Evolutionary conservation across 2,888 invertebrate species (phyloP), one percentile per base, ranked within the genome.

Genomic region (Coleophora deauratella): DNA sequence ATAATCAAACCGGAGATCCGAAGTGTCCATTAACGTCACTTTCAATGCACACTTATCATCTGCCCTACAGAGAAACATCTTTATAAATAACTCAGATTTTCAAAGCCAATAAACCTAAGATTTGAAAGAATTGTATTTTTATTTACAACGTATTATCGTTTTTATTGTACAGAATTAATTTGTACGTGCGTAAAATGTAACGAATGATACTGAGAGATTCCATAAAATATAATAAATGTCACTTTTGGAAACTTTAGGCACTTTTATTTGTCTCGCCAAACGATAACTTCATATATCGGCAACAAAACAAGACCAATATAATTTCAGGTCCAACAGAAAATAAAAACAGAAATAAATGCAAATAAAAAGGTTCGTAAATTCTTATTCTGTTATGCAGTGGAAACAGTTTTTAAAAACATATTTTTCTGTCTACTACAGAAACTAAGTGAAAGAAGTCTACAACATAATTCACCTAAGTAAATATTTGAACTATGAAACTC

Each of bases 1-100:
- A 73, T 72, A 63, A 60, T 55, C 48, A 51, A 57, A 53, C 58
- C 58, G 59, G 38, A 35, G 40, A 41, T 59, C 50, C 56, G 50
- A 50, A n/a, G 50, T 47, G 57, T 45, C 62, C 66, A 69, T 73
- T 70, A 72, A 62, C 48, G 73, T 71, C 72, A 66, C 45, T 60
- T 72, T 73, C 72, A 73, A 72, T 62, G 57, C 68, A 57, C 59
- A 64, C 64, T 62, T 63, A 61, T 72, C 68, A 71, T 67, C 65
- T 59, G 46, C 47, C 57, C 57, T 59, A 63, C 66, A 62, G 55
- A 52, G 57, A 50, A 61, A 63, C 52, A n/a, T 9, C 6, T 8
- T 10, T 15, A 11, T 27, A 33, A 33, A 33, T 13, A 34, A 44
- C 35, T 15, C 37, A 35, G 40, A 31, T 11, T 35, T 35, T 13